These are phyloP conservation scores for Anableps anableps DNA, from an alignment of 2,797 vertebrate genomes.

Conservation along the genomic window DNA sequence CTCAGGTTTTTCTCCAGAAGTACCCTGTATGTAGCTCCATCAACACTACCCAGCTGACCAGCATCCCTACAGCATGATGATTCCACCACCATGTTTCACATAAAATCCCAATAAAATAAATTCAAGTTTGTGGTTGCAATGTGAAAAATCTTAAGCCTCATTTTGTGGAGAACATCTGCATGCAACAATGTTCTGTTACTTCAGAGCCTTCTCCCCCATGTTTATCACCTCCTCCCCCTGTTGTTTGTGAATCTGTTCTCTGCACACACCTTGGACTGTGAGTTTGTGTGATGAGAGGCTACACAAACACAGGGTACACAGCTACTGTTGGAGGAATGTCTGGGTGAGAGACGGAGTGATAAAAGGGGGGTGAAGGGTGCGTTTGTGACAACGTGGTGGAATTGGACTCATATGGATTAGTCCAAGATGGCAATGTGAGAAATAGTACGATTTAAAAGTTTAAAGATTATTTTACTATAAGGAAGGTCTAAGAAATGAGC, in stretches of 20 bases:
- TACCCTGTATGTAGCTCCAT: too few relatives aligned
- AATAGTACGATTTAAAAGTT: neutral
- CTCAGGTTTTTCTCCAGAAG: neutral
- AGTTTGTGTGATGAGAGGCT: conserved; percentile 19
- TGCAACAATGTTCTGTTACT: neutral
- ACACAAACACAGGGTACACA: conserved; percentile 24
- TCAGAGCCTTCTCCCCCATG: neutral
- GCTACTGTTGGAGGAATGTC: conserved; percentile 50
- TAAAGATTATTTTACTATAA: neutral
- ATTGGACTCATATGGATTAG: conserved; percentile 63
- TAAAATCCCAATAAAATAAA: neutral
- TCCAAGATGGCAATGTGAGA: conserved; percentile 58
- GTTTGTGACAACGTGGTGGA: conserved; percentile 73
- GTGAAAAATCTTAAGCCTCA: neutral
- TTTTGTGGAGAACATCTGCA: neutral
- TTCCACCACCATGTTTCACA: neutral
- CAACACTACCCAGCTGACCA: neutral
- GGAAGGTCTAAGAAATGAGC: neutral
- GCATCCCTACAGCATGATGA: neutral
- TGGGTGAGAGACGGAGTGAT: conserved; percentile 10
- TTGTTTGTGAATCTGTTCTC: conserved; percentile 18
- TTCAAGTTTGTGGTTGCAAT: neutral
- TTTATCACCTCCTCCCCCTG: neutral
- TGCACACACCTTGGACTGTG: conserved; percentile 25
- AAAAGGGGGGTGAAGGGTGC: conserved; percentile 19